Conservation (phyloP, 2,113 vertebrate genomes). For the Urocitellus parryii region DNA sequence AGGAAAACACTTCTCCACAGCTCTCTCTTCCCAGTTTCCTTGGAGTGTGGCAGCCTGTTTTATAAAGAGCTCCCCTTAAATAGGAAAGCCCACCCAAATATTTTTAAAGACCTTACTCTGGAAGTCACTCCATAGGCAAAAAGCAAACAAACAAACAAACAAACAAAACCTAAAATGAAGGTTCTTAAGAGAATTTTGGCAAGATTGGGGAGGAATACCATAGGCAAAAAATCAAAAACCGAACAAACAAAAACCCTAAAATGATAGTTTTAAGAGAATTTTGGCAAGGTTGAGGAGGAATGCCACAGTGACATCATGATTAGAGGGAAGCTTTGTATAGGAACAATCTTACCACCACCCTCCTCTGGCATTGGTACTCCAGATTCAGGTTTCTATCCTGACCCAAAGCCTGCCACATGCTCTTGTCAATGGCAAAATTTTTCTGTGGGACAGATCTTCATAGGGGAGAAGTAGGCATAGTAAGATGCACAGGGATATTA, state of each 20-base stretch:
- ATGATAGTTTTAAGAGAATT: conserved; percentile 42
- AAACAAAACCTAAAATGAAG: neutral
- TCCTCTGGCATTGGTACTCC: neutral
- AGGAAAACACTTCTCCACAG: neutral
- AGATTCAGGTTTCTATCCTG: neutral
- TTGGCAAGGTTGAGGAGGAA: neutral
- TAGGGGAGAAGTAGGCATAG: neutral
- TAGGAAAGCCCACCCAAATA: conserved; percentile 24
- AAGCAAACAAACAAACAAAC: neutral
- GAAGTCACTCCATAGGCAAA: neutral
- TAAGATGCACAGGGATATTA: neutral
- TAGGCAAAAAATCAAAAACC: neutral
- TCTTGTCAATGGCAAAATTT: neutral
- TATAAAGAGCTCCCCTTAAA: neutral
- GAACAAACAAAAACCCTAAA: neutral
- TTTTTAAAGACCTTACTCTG: conserved; percentile 31
- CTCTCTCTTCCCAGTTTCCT: conserved; percentile 17
- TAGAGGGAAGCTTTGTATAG: neutral
- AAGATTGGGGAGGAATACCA: neutral
- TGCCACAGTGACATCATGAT: neutral
- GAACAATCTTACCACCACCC: neutral
- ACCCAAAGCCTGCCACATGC: neutral
- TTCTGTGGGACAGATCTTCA: neutral
- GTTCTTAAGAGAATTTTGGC: conserved; percentile 6
- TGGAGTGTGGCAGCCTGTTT: neutral